These are phyloP conservation scores for Sebastes iracundus DNA, from an alignment of 2,797 vertebrate species.

Conservation along the genomic window DNA sequence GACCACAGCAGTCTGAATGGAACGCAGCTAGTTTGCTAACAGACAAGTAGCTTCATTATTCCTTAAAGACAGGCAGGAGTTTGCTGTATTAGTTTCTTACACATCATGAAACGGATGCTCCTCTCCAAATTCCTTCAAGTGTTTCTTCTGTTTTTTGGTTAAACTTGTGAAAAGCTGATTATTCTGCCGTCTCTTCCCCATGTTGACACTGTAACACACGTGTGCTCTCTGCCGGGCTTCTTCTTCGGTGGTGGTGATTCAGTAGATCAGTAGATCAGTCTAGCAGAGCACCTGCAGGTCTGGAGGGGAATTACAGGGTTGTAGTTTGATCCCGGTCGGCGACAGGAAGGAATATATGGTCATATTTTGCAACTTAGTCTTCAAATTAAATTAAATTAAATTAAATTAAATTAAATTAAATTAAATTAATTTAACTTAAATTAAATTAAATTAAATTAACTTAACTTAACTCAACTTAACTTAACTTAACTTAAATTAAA, in stretches of 20 bases:
- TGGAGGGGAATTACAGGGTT: conserved; percentile 13
- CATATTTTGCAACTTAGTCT: not conserved
- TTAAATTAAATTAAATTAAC: too few species aligned
- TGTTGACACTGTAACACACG: conserved; percentile 68
- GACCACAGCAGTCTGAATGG: not conserved
- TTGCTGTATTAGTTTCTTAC: conserved; percentile 69
- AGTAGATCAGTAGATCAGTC: fast-evolving
- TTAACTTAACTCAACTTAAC: too few species aligned
- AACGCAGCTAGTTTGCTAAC: conserved; percentile 30
- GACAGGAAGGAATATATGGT: not conserved
- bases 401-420: fast-evolving
- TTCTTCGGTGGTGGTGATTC: not conserved
- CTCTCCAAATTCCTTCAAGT: conserved; percentile 95
- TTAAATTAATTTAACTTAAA: fast-evolving
- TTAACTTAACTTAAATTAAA: too few species aligned
- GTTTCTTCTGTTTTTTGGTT: conserved; percentile 92
- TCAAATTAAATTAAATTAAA: not conserved
- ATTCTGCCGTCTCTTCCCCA: conserved; percentile 87
- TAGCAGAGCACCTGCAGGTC: conserved; percentile 14
- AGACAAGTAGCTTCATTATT: not conserved
- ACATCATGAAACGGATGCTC: conserved; percentile 91
- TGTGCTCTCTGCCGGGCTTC: conserved; percentile 7
- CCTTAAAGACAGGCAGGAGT: not conserved
- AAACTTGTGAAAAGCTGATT: conserved; percentile 77
- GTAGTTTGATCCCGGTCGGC: not conserved